Conservation (phyloP, 1,140 invertebrate genomes). For the Steinernema feltiae region DNA sequence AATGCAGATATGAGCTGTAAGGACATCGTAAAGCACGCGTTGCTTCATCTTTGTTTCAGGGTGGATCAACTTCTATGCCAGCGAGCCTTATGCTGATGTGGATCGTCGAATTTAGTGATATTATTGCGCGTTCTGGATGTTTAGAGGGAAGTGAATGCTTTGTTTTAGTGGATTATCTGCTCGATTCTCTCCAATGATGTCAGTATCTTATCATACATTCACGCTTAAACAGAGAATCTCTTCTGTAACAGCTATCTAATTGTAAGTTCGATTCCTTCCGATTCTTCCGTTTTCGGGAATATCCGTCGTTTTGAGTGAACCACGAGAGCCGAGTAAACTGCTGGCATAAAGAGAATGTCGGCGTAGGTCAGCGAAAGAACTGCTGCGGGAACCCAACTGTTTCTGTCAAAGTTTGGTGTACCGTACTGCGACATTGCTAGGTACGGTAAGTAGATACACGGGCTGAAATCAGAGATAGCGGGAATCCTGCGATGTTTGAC, state of each 20-base stretch:
- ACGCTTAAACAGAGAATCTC: background rate
- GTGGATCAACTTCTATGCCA: background rate
- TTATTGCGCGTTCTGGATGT: background rate
- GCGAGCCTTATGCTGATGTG: background rate
- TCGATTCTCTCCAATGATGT: background rate
- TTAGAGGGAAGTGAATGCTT: background rate
- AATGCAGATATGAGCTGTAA: conserved; percentile 2
- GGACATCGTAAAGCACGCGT: background rate
- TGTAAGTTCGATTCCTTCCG: background rate
- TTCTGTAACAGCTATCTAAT: background rate
- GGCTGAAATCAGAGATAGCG: background rate
- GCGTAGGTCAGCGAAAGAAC: background rate
- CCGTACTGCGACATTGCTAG: background rate
- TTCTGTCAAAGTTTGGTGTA: background rate
- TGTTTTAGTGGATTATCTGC: background rate
- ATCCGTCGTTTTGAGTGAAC: background rate
- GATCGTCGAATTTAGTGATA: background rate
- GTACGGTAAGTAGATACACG: background rate
- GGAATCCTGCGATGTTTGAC: background rate
- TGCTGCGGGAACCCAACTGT: background rate
- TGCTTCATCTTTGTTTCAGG: background rate
- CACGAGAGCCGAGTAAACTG: background rate
- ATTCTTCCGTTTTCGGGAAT: background rate
- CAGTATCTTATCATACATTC: background rate
- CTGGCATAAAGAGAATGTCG: background rate